phyloP scores from a whole-genome alignment of 2,113 vertebrate genomes.

The Sardina pilchardus region DNA sequence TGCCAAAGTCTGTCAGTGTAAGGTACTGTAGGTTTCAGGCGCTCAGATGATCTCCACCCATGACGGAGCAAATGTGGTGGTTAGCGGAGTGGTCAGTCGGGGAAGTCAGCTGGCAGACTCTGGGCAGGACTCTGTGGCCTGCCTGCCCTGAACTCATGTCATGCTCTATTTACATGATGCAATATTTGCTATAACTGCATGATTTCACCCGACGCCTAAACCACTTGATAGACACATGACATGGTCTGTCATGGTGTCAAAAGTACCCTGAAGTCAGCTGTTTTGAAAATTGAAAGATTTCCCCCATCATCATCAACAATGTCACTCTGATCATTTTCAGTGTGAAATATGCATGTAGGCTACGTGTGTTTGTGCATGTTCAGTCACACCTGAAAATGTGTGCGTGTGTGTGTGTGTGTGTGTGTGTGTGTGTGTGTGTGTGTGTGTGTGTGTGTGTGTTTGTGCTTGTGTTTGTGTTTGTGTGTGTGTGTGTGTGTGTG shows the following conservation, averaged over 20 bases:
- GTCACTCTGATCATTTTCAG: background rate
- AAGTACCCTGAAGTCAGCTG: background rate
- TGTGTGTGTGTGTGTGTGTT: background rate
- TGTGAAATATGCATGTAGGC: background rate
- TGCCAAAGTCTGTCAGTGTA: too few species aligned
- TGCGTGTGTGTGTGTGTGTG: background rate
- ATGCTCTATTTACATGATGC: background rate
- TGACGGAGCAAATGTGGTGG: too few species aligned
- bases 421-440: background rate
- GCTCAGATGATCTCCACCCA: too few species aligned
- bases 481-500: background rate
- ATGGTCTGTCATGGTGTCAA: too few species aligned
- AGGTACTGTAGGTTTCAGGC: too few species aligned
- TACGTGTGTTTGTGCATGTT: too few species aligned
- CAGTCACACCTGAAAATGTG: background rate
- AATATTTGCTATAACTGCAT: background rate
- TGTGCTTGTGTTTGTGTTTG: too few species aligned
- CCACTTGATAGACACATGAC: background rate
- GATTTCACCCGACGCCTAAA: background rate
- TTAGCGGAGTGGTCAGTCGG: too few species aligned
- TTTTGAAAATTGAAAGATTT: background rate
- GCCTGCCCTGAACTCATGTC: background rate
- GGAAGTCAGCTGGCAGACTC: too few species aligned
- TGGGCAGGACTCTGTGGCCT: background rate
- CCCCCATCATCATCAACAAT: background rate